phyloP scores from a whole-genome alignment of 1,140 invertebrate species.

The Zaprionus africanus region DNA sequence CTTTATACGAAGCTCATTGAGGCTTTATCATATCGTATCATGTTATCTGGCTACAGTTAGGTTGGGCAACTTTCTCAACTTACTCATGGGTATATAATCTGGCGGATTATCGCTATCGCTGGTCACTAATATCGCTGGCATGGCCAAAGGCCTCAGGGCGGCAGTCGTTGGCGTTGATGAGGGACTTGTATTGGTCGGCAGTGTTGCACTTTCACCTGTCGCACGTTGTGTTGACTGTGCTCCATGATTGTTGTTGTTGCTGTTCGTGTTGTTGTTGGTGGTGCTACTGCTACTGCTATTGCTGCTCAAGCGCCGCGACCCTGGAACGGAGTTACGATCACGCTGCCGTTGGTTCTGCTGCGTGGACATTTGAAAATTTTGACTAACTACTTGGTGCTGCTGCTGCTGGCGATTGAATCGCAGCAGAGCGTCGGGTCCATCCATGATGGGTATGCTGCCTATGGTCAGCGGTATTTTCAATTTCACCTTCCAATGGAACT shows the following conservation, averaged over 20 bases:
- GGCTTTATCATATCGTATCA: not conserved
- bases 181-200: slow-evolving; percentile 65
- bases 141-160: slow-evolving; percentile 63
- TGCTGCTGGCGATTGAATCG: slow-evolving; percentile 73
- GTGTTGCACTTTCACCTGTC: slow-evolving; percentile 54
- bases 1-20: not conserved
- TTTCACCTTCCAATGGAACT: slow-evolving; percentile 85
- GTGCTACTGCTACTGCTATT: slow-evolving; percentile 26
- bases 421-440: slow-evolving; percentile 66
- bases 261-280: slow-evolving; percentile 42
- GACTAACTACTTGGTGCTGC: slow-evolving; percentile 80
- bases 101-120: slow-evolving; percentile 81
- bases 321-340: slow-evolving; percentile 31
- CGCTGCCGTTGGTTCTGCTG: slow-evolving; percentile 41
- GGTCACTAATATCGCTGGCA: slow-evolving; percentile 75
- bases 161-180: slow-evolving; percentile 74
- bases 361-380: slow-evolving; percentile 76
- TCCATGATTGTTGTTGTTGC: slow-evolving; percentile 53
- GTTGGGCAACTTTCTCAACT: slow-evolving; percentile 3
- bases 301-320: slow-evolving; percentile 42
- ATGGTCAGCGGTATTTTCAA: slow-evolving; percentile 85
- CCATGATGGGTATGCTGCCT: slow-evolving; percentile 86
- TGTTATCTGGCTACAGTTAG: not conserved
- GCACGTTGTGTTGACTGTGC: slow-evolving; percentile 36
- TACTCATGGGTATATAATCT: slow-evolving; percentile 83